Evolutionary conservation across 2,797 vertebrate species (phyloP).

Genomic region (Parauchenoglanis punctatus): DNA sequence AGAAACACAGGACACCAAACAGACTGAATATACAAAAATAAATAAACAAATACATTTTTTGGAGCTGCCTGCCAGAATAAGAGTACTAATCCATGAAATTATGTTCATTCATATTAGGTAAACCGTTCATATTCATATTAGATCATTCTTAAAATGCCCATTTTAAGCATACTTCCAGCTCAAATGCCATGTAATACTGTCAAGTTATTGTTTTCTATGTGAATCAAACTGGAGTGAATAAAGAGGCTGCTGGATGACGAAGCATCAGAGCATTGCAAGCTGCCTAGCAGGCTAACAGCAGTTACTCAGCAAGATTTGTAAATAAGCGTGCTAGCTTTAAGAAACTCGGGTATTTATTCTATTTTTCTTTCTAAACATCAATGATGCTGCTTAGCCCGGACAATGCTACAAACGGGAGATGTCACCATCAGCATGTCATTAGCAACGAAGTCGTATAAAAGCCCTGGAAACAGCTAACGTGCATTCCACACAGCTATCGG

Average conservation of each 20-base stretch:
- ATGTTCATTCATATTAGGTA: not conserved
- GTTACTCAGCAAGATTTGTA: conserved; percentile 11
- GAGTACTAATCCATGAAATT: not conserved
- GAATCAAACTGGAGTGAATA: not conserved
- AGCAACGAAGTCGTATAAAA: too few species aligned
- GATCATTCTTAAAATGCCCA: not conserved
- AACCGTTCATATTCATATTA: too few species aligned
- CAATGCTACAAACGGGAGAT: not conserved
- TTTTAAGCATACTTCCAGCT: not conserved
- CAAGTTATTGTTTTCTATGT: too few species aligned
- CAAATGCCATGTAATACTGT: not conserved
- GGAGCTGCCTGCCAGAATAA: not conserved
- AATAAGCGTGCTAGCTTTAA: too few species aligned
- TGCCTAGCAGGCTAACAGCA: not conserved
- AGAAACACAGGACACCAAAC: not conserved
- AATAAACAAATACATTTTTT: not conserved
- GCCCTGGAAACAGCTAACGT: not conserved
- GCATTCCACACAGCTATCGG: not conserved
- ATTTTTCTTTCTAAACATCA: not conserved
- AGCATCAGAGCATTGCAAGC: not conserved
- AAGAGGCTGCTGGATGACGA: not conserved
- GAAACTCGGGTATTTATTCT: not conserved
- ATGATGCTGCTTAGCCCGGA: not conserved
- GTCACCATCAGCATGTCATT: not conserved
- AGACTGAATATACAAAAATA: not conserved